A percentile compares a stretch with the other conserved stretches of the same genome.
Evolutionary conservation across 2,888 invertebrate species (phyloP).

Genomic region (Patella caerulea): DNA sequence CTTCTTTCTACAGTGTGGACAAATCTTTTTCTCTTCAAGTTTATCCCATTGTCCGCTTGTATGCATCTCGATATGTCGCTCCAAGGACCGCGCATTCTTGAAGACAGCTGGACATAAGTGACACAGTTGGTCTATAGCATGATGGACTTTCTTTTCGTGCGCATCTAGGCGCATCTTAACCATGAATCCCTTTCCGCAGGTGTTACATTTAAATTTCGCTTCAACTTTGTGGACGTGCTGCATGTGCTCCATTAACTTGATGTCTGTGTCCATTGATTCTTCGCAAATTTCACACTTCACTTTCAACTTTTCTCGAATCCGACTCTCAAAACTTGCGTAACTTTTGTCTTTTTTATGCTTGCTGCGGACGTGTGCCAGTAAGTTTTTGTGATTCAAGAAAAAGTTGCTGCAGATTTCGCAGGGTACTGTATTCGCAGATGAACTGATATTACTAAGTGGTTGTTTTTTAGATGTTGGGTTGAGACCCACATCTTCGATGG

Average conservation of each 20-base stretch:
- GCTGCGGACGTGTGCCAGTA: neutral
- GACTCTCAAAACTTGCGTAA: neutral
- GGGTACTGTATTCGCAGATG: neutral
- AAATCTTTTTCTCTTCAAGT: conserved; percentile 2
- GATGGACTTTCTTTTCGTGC: neutral
- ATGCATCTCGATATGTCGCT: neutral
- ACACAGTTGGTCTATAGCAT: neutral
- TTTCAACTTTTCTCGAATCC: neutral
- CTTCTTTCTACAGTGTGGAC: neutral
- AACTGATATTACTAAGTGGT: neutral
- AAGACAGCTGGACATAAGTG: conserved; percentile 1
- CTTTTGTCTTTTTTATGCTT: neutral
- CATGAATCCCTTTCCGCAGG: neutral
- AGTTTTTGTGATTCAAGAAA: neutral
- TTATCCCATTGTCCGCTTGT: neutral
- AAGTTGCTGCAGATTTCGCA: neutral
- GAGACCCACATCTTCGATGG: neutral
- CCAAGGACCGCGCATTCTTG: neutral
- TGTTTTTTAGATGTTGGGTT: neutral
- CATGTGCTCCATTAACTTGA: conserved; percentile 5
- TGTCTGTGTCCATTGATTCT: neutral
- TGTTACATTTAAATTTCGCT: neutral
- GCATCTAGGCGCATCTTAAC: neutral
- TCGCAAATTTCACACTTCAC: neutral
- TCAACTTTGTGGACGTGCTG: neutral